Percentiles rank a stretch among this genome's conserved stretches.
Evolutionary conservation across 2,113 vertebrate genomes (phyloP).

Genomic region (Myanophis thanlyinensis): DNA sequence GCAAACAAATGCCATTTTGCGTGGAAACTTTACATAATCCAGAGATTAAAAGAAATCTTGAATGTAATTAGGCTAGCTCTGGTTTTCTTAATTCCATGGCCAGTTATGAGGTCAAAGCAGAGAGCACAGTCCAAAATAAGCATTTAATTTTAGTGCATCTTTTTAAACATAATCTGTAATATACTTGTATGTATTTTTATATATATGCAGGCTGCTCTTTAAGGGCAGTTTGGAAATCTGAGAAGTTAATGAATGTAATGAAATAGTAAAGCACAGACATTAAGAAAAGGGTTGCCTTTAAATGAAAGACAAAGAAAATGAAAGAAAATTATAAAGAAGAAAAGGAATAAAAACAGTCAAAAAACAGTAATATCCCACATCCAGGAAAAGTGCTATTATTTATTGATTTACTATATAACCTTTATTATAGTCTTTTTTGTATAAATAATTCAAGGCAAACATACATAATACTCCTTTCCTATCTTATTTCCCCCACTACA

Average conservation of each 20-base stretch:
- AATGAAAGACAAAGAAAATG: neutral
- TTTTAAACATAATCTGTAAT: neutral
- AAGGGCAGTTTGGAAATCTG: neutral
- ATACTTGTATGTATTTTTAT: neutral
- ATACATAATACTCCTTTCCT: neutral
- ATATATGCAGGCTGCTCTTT: neutral
- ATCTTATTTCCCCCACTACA: neutral
- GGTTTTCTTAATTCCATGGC: slow-evolving; percentile 7
- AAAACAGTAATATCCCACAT: neutral
- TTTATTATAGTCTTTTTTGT: neutral
- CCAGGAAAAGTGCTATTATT: neutral
- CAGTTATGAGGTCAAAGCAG: neutral
- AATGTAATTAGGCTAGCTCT: slow-evolving; percentile 28
- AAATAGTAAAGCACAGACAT: neutral
- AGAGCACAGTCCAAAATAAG: neutral
- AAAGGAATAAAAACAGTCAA: neutral
- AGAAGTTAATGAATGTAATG: neutral
- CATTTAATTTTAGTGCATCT: neutral
- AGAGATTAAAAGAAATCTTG: slow-evolving; percentile 28
- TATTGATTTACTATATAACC: neutral
- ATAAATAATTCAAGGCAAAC: neutral
- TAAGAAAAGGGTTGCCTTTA: neutral
- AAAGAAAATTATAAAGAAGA: neutral
- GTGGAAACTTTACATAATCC: slow-evolving; percentile 30
- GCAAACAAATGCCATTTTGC: slow-evolving; percentile 31